Evolutionary conservation across 2,888 invertebrate species (phyloP), one percentile per base, ranked within the genome.

Genomic region (Dastarcus helophoroides): DNA sequence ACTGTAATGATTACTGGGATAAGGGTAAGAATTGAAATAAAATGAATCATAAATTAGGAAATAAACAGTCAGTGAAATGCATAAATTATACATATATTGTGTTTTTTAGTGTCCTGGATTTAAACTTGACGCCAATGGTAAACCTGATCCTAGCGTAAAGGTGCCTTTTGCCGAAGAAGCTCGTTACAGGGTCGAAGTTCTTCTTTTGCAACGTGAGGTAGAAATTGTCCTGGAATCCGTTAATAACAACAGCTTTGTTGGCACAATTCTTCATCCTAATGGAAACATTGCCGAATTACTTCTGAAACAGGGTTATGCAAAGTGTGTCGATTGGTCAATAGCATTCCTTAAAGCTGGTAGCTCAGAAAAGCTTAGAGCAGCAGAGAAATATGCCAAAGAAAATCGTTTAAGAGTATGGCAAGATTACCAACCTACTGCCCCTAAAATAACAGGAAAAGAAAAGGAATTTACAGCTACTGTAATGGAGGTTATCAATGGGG

Each of bases 1-100:
- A 97, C 93, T 1, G 62, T 98, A 35, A 93, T 94, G 84, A 76
- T 98, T 40, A 86, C 94, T 29, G 98, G 98, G 37, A 90, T 98
- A 43, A 68, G 82, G 51, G 78, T 78, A 58, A 69, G 70, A 17
- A 17, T 6, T 17, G 19, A 7, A 17, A n/a, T 6, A 17, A 17
- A 17, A 7, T 17, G n/a, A 17, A 17, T 6, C 6, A 17, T 6
- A 17, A 17, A 17, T 7, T n/a, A n/a, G n/a, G 6, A 17, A 17
- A 6, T 17, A 7, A 17, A 6, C n/a, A n/a, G 11, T 10, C 11
- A 23, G 5, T 16, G 9, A 30, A 7, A 32, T 14, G 8, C 13
- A 26, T 10, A 22, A 25, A 9, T 14, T 21, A 14, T 35, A 29
- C 13, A 2, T 25, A n/a, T 29, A 27, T 10, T 16, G 11, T 62